Evolutionary conservation across 2,797 vertebrate species (phyloP).

Genomic region (Graptemys geographica): DNA sequence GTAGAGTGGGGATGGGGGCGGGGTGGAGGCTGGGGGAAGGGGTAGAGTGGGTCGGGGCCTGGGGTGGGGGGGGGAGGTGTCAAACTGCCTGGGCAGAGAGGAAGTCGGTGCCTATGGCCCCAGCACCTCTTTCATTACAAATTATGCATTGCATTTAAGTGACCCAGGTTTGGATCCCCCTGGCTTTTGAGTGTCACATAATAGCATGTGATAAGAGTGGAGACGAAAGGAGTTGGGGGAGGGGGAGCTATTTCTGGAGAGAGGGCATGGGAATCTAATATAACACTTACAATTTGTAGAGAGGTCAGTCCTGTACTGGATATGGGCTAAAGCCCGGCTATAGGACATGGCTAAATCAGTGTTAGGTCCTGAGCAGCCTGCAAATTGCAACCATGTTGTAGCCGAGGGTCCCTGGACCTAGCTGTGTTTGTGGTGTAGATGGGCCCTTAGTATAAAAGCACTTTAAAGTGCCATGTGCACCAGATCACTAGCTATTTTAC

Average conservation of each 20-base stretch:
- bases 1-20: no score
- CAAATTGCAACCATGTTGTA: neutral
- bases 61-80: no score
- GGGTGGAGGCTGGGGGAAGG: no score
- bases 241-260: neutral
- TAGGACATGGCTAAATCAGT: neutral
- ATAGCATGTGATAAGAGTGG: neutral
- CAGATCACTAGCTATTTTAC: neutral
- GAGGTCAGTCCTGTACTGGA: accelerated
- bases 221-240: neutral
- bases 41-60: no score
- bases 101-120: no score
- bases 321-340: neutral
- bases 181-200: neutral
- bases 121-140: no score
- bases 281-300: neutral
- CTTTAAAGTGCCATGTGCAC: neutral
- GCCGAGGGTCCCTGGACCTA: neutral
- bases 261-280: neutral
- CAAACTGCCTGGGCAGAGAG: no score
- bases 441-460: neutral
- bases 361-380: neutral
- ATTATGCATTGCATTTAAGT: neutral
- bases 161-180: neutral
- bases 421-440: neutral